These are phyloP conservation scores for Ptiloglossa arizonensis DNA, from an alignment of 1,140 invertebrate species.

Conservation along the genomic window DNA sequence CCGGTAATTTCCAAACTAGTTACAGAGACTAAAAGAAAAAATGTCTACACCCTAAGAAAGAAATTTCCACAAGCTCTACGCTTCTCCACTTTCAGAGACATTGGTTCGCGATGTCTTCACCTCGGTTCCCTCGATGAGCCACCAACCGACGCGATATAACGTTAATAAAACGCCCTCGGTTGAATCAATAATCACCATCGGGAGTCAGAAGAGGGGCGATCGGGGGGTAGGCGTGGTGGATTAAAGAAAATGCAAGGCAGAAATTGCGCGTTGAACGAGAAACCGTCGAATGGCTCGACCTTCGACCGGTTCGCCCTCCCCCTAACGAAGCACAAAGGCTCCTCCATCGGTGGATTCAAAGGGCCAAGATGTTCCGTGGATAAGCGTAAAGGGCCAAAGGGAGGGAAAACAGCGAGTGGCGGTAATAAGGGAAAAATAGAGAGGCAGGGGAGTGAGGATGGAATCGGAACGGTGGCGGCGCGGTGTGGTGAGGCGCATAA, in stretches of 20 bases:
- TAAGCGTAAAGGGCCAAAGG: background rate
- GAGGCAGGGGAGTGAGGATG: background rate
- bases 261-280: background rate
- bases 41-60: too few relatives aligned
- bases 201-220: too few relatives aligned
- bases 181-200: background rate
- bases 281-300: background rate
- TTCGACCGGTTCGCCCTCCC: background rate
- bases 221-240: too few relatives aligned
- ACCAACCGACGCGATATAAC: too few relatives aligned
- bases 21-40: too few relatives aligned
- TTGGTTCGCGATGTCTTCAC: too few relatives aligned
- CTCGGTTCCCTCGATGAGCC: too few relatives aligned
- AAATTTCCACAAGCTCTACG: too few relatives aligned
- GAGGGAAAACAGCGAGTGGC: background rate
- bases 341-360: background rate
- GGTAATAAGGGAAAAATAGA: conserved; percentile 32
- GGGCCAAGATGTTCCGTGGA: background rate
- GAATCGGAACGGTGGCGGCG: background rate
- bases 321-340: background rate
- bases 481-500: background rate
- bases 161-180: background rate
- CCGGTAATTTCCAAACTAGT: too few relatives aligned
- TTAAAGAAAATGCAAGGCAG: background rate
- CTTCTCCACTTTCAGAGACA: too few relatives aligned